Evolutionary conservation across 2,888 invertebrate species (phyloP), one percentile per base, ranked within the genome.

Genomic region (Stenichneumon culpator): DNA sequence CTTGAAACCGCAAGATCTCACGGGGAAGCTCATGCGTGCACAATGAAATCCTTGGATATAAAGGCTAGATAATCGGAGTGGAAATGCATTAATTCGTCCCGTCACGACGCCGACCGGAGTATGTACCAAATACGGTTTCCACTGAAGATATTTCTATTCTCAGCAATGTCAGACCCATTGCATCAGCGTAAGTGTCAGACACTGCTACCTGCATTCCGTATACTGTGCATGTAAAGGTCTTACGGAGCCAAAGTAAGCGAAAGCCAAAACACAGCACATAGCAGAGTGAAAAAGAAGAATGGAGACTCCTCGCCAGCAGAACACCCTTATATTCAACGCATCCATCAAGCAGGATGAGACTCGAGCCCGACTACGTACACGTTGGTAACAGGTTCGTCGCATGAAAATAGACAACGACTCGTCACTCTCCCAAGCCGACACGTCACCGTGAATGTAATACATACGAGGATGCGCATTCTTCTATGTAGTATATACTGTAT

Each of bases 301-400:
- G 74, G 82, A 39, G 75, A 57, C 70, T 69, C 68, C 67, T 73
- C 68, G 73, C 78, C 81, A 65, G 70, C 36, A 32, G 70, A 68
- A 14, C 47, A 28, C 68, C 65, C 77, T 79, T 83, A 87, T 89
- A 89, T 89, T 88, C 86, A 87, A 86, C 81, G 89, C 90, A 91
- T 91, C 90, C 89, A 91, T 90, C 90, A 90, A 89, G 83, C 70
- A 79, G 88, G 87, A 89, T 88, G 88, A 90, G 88, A 88, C 89
- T 85, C 74, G 86, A 87, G 87, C 86, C 88, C 84, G 81, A 81
- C 28, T 73, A 65, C 73, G 19, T 80, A 81, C 57, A 52, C 65
- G 47, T 77, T 78, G 69, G 75, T 73, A 77, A 78, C 81, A 79
- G 79, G 72, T 78, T 68, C 50, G 69, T 70, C 54, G 36, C 47